A percentile compares a stretch with the other conserved stretches of the same genome.
Conservation (phyloP, 2,113 vertebrate genomes). For the Pelusios castaneus region DNA sequence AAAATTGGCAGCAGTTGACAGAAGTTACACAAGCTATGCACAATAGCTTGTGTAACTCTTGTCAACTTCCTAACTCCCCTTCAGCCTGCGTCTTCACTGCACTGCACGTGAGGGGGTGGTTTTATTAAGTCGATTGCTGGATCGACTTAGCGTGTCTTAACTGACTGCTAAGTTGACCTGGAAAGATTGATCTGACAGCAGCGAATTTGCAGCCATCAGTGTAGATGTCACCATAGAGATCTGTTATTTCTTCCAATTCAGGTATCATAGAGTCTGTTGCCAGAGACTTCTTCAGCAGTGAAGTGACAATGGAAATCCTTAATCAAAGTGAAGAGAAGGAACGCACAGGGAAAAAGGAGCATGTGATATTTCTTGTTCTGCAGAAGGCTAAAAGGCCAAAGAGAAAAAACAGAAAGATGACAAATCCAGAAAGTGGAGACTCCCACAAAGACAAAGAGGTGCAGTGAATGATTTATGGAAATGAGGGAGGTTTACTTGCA, state of each 20-base stretch:
- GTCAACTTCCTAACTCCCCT: too few species aligned
- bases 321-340: constrained; percentile 76
- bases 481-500: constrained; percentile 23
- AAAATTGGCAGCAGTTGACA: too few species aligned
- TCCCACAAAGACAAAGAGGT: constrained; percentile 44
- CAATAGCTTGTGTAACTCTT: too few species aligned
- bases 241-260: constrained; percentile 39
- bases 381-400: constrained; percentile 58
- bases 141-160: too few species aligned
- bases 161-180: too few species aligned
- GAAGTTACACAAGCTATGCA: too few species aligned
- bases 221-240: background rate
- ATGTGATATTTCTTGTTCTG: constrained; percentile 79
- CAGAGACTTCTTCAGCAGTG: constrained; percentile 80
- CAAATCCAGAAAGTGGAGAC: background rate
- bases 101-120: too few species aligned
- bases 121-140: too few species aligned
- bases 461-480: constrained; percentile 6
- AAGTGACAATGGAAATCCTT: constrained; percentile 78
- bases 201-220: too few species aligned
- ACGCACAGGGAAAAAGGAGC: constrained; percentile 80
- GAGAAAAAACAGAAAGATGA: background rate
- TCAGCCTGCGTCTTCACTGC: too few species aligned
- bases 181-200: too few species aligned
- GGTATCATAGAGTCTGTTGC: constrained; percentile 81